Conservation (phyloP, 1,140 invertebrate genomes). For the Trichonephila clavata region DNA sequence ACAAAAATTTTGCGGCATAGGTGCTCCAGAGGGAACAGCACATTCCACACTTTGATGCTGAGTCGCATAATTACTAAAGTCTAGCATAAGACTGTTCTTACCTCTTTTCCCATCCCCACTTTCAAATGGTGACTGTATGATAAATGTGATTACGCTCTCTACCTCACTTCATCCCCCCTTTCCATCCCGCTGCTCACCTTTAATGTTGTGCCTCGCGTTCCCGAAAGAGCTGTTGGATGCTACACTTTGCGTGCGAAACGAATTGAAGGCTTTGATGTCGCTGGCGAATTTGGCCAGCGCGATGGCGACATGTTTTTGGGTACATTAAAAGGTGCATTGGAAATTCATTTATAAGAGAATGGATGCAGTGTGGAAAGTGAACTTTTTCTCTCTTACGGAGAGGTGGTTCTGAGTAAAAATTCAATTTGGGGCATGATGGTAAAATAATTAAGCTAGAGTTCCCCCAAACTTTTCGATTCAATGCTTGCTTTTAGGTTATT, state of each 20-base stretch:
- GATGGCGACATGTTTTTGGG: constrained; percentile 9
- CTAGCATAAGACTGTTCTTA: constrained; percentile 1
- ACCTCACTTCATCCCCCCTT: background rate
- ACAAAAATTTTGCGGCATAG: constrained; percentile 26
- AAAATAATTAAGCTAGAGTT: background rate
- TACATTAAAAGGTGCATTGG: background rate
- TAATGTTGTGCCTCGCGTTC: background rate
- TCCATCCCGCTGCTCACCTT: background rate
- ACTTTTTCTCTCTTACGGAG: background rate
- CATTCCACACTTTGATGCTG: constrained; percentile 2
- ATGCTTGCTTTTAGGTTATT: background rate
- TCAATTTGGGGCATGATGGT: background rate
- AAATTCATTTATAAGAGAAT: background rate
- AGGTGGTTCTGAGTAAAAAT: background rate
- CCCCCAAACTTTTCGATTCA: background rate
- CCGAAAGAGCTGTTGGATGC: background rate
- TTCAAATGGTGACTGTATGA: constrained; percentile 31
- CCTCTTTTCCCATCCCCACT: background rate
- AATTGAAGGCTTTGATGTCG: constrained; percentile 10
- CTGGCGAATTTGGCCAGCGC: background rate
- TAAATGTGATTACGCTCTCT: constrained; percentile 54
- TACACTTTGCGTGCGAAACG: background rate
- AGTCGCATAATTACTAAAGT: constrained; percentile 34
- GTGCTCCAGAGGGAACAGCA: background rate
- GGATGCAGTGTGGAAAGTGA: background rate